Evolutionary conservation across 2,113 vertebrate species (phyloP), one percentile per base, ranked within the genome.

Genomic region (Cinclus mexicanus): DNA sequence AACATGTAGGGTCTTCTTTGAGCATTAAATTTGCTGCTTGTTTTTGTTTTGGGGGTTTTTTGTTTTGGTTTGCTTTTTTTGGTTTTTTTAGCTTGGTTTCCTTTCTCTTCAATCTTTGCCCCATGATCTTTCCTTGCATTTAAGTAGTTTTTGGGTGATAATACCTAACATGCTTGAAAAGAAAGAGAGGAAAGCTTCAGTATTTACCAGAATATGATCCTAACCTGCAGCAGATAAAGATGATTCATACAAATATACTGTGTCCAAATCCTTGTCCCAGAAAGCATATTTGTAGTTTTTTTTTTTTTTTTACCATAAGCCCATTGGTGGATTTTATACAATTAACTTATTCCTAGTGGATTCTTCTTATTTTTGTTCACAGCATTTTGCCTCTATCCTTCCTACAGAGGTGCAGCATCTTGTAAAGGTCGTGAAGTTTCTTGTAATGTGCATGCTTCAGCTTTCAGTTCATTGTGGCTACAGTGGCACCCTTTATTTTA

Each of bases 291-390:
- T 93, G 31, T 84, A 33, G 11, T 64, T 1, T 7, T 53, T 37
- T 57, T 7, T 53, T 37, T 57, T 60, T 87, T 49, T 76, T 50
- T 39, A 71, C 57, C 67, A 33, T 69, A 69, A 80, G 59, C 23
- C 63, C 49, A 68, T 57, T 46, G 63, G 33, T 91, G 11, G 2
- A 1, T 89, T 91, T 84, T 91, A 60, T 84, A 50, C 33, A 83
- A 75, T 82, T 94, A 82, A 85, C 83, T 94, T 91, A 96, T 74
- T 93, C 39, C 61, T 96, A 94, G 94, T 83, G 86, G 93, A 50
- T 94, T 96, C 46, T 92, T 90, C 70, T 94, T 84, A 94, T 90
- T 95, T 96, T 95, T 89, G 67, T 97, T 92, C 55, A 91, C 92
- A 96, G 92, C 77, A 44, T 94, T 95, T 96, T 96, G 78, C 76